Evolutionary conservation across 2,797 vertebrate genomes (phyloP), one percentile per base, ranked within the genome.

Genomic region (Anisognathus igniventris): DNA sequence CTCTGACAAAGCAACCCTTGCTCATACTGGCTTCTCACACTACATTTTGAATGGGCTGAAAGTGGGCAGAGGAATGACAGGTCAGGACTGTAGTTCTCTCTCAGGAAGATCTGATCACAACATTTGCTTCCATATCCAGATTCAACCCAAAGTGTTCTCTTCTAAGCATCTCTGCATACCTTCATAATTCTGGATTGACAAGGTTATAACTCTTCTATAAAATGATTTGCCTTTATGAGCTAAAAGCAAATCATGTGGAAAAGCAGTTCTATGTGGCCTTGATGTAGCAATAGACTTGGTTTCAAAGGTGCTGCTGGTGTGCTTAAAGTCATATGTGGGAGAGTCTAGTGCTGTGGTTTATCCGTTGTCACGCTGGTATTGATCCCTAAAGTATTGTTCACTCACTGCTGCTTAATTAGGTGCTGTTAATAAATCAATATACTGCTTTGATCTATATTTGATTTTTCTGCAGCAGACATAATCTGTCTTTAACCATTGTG

Each of bases 381-480:
- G 65, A 83, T 80, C 75, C 68, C 11, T 1, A 51, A 91, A 78
- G 54, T 68, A 68, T 78, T 92, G 50, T 68, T 90, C 82, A 51
- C 28, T 71, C 50, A 83, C 77, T 80, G 72, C 79, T 94, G 54
- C 23, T 65, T 94, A 88, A 83, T 88, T 83, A 75, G 72, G 30
- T 80, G 25, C 40, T 77, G 76, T 71, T 90, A 86, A 91, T 89
- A 94, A 91, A 93, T 75, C 92, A 88, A 53, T 92, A 45, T 58
- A 18, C 11, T 91, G 10, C 31, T 88, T 91, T 64, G 79, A 91
- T 92, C 61, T 53, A 44, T n/a, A 33, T 86, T 68, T 71, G 57
- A 2, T 60, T 80, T 89, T 61, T 48, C 61, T 65, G 72, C 68
- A 88, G 68, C 30, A 74, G 48, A 45, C 39, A 10, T 31, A 64